phyloP scores from a whole-genome alignment of 2,888 invertebrate species.

The Chrysolina oricalcia region DNA sequence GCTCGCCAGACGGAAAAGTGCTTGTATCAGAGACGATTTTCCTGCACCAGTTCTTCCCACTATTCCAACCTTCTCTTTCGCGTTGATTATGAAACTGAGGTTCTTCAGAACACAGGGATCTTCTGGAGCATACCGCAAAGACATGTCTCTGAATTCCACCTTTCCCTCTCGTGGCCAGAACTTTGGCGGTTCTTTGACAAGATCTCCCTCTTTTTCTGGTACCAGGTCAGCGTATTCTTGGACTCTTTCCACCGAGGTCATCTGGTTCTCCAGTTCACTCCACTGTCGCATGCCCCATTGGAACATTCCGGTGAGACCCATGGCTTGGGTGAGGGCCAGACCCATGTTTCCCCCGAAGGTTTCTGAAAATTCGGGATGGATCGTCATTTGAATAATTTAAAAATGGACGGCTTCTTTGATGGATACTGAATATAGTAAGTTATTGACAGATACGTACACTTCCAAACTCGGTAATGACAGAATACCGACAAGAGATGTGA shows the following conservation, averaged over 20 bases:
- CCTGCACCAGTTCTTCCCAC: slow-evolving; percentile 90
- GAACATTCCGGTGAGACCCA: slow-evolving; percentile 74
- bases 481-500: no score
- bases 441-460: no score
- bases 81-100: slow-evolving; percentile 78
- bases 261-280: slow-evolving; percentile 77
- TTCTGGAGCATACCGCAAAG: slow-evolving; percentile 80
- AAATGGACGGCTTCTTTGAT: no score
- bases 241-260: slow-evolving; percentile 92
- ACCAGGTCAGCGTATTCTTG: slow-evolving; percentile 85
- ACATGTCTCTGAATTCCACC: slow-evolving; percentile 80
- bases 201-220: slow-evolving; percentile 71
- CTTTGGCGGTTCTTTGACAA: slow-evolving; percentile 72
- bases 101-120: slow-evolving; percentile 85
- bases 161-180: slow-evolving; percentile 83
- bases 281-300: slow-evolving; percentile 87
- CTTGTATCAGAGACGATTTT: slow-evolving; percentile 83
- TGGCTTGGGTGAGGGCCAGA: slow-evolving; percentile 67
- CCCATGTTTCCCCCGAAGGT: slow-evolving; percentile 68
- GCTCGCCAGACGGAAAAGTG: slow-evolving; percentile 86
- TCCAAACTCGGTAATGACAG: no score
- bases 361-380: slow-evolving; percentile 54
- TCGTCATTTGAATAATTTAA: no score
- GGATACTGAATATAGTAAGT: no score
- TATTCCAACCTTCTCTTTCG: slow-evolving; percentile 83